Evolutionary conservation across 2,797 vertebrate species (phyloP).

Genomic region (Setipinna tenuifilis): DNA sequence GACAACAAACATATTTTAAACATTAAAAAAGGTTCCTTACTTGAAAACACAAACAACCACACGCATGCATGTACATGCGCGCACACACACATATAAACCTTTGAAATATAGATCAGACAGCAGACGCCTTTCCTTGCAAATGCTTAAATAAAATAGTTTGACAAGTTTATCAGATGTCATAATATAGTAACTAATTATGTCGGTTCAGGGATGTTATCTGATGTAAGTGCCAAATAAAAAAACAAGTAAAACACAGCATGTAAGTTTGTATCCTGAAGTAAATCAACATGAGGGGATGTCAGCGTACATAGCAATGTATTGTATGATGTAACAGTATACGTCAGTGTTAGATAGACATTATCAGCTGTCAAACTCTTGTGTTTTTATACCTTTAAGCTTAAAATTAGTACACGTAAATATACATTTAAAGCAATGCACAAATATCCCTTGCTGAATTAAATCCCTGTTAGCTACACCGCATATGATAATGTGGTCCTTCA

Average conservation of each 20-base stretch:
- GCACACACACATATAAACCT: background rate
- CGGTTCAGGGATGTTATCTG: background rate
- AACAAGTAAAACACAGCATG: background rate
- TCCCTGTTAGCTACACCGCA: background rate
- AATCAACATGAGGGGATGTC: background rate
- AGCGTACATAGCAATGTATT: background rate
- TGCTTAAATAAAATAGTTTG: constrained; percentile 4
- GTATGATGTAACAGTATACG: background rate
- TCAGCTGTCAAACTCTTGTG: background rate
- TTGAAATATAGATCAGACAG: too few relatives aligned
- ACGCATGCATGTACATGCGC: background rate
- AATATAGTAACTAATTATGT: background rate
- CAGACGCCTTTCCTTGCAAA: background rate
- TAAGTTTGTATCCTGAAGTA: background rate
- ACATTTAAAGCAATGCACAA: background rate
- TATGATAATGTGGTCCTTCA: constrained; percentile 5
- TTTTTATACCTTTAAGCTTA: background rate
- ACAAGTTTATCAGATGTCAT: background rate
- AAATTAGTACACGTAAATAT: background rate
- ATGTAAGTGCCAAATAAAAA: background rate
- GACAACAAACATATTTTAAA: background rate
- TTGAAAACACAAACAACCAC: background rate
- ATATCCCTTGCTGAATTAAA: background rate
- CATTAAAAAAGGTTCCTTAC: background rate
- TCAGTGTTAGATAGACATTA: background rate